These are phyloP conservation scores for Vidua macroura DNA, from an alignment of 2,113 vertebrate genomes.

Conservation along the genomic window DNA sequence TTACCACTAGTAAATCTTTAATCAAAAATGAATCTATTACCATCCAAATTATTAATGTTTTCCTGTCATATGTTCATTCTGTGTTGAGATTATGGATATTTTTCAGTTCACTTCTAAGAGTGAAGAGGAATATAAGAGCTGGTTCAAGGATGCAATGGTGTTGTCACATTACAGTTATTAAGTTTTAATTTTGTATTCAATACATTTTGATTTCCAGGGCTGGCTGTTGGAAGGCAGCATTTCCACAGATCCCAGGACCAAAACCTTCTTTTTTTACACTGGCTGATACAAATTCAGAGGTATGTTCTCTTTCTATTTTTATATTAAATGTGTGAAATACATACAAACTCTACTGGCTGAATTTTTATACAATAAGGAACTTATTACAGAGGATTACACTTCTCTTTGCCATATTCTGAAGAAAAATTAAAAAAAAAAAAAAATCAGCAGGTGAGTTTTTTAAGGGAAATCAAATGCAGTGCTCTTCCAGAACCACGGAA, in stretches of 20 bases:
- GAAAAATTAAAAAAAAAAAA: neutral
- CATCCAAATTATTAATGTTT: neutral
- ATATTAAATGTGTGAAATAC: neutral
- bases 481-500: accelerated
- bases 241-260: conserved; percentile 41
- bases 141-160: neutral
- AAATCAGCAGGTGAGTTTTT: neutral
- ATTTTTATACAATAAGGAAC: neutral
- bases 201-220: neutral
- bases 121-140: neutral
- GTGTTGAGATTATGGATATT: neutral
- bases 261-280: neutral
- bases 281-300: neutral
- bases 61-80: neutral
- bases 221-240: conserved; percentile 12
- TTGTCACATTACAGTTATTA: accelerated
- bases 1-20: neutral
- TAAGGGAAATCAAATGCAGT: neutral
- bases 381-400: neutral
- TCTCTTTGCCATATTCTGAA: neutral
- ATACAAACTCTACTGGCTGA: neutral
- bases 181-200: neutral
- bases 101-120: neutral
- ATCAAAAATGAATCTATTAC: neutral
- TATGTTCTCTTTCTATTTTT: neutral